Percentiles rank a stretch among this genome's conserved stretches.
phyloP scores from a whole-genome alignment of 2,113 vertebrate species.

The Tiliqua scincoides region DNA sequence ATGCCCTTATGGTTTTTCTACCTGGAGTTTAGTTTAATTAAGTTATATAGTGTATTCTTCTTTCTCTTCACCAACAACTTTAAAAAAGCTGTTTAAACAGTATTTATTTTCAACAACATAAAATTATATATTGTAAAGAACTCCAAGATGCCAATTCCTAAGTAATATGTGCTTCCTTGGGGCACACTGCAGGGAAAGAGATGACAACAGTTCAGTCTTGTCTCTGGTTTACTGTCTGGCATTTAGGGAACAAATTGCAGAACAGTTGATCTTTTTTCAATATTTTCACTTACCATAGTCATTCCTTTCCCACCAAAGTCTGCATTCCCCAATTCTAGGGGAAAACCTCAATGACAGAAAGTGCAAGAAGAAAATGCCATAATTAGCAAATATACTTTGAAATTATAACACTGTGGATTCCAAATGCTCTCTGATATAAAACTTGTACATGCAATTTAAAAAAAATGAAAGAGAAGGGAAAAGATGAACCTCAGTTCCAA shows the following conservation, averaged over 20 bases:
- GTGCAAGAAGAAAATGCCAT: neutral
- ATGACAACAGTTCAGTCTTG: neutral
- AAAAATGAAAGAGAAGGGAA: too few relatives aligned
- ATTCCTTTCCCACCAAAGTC: neutral
- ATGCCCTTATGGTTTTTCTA: conserved; percentile 37
- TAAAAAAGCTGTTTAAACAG: conserved; percentile 5
- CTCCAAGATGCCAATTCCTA: neutral
- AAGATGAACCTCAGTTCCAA: too few relatives aligned
- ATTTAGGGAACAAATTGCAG: neutral
- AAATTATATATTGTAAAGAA: neutral
- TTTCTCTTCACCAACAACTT: neutral
- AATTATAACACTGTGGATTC: too few relatives aligned
- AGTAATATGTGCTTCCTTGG: conserved; percentile 1
- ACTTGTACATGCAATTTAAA: too few relatives aligned
- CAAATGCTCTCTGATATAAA: too few relatives aligned
- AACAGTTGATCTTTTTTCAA: neutral
- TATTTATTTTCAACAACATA: conserved; percentile 14
- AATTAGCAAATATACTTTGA: too few relatives aligned
- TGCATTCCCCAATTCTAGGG: neutral
- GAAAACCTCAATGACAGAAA: neutral
- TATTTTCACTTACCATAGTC: neutral
- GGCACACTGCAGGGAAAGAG: neutral
- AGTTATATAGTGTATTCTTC: conserved; percentile 33
- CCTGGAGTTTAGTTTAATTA: conserved; percentile 48
- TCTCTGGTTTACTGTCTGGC: neutral